Percentiles rank a stretch among this genome's conserved stretches.
phyloP scores from a whole-genome alignment of 2,888 invertebrate genomes.

The Mimachlamys varia region DNA sequence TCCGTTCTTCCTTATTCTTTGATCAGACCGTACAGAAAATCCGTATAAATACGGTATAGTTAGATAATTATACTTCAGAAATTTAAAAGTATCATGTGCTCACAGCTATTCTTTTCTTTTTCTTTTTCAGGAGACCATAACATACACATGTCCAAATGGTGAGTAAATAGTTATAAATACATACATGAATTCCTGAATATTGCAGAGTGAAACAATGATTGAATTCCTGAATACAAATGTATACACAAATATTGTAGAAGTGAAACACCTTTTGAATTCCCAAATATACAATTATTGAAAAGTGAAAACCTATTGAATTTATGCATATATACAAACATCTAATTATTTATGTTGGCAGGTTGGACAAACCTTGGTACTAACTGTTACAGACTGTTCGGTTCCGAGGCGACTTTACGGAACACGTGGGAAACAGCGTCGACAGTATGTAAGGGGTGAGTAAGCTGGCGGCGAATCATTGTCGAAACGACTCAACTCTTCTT shows the following conservation, averaged over 20 bases:
- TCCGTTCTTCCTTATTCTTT: too few relatives aligned
- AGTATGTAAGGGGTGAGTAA: conserved; percentile 48
- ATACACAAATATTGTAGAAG: too few relatives aligned
- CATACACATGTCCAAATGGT: conserved; percentile 40
- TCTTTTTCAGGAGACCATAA: conserved; percentile 40
- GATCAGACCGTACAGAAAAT: too few relatives aligned
- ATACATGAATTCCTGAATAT: too few relatives aligned
- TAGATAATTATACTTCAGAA: not conserved
- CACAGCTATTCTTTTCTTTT: not conserved
- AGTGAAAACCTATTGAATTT: too few relatives aligned
- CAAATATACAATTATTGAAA: not conserved
- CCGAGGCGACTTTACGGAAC: not conserved
- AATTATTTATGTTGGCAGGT: conserved; percentile 41
- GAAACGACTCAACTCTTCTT: too few relatives aligned
- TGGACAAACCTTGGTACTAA: conserved; percentile 43
- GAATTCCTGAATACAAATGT: too few relatives aligned
- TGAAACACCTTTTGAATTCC: too few relatives aligned
- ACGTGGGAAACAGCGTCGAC: conserved; percentile 49
- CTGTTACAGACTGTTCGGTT: conserved; percentile 48
- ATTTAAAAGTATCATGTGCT: not conserved
- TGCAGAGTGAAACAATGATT: too few relatives aligned
- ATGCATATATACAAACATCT: not conserved
- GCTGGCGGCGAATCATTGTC: too few relatives aligned
- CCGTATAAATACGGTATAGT: too few relatives aligned
- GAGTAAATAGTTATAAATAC: not conserved